Conservation (phyloP, 2,113 vertebrate genomes). For the Mustela lutreola region DNA sequence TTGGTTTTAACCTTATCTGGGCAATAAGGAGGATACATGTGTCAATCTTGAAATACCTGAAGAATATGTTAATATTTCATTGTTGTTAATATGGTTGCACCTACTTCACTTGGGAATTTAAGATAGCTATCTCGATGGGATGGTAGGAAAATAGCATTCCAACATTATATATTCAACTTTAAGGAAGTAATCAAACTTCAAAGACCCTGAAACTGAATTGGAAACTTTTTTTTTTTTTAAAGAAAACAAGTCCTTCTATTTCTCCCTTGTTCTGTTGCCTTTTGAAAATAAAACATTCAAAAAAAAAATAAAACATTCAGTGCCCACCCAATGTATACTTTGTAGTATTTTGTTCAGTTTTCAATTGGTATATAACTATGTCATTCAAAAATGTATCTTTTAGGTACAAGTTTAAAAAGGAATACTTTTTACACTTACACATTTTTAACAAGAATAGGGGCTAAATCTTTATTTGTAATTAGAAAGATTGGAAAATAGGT, state of each 20-base stretch:
- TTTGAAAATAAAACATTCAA: background rate
- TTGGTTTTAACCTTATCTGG: background rate
- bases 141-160: background rate
- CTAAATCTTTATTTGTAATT: background rate
- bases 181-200: background rate
- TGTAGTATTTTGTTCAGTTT: constrained; percentile 20
- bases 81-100: background rate
- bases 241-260: background rate
- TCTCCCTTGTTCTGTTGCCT: background rate
- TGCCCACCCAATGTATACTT: background rate
- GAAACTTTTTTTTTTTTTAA: background rate
- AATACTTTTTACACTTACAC: background rate
- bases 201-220: background rate
- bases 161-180: background rate
- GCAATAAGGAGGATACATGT: background rate
- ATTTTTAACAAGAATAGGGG: constrained; percentile 4
- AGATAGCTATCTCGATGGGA: background rate
- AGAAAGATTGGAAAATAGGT: background rate
- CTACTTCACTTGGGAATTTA: background rate
- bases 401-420: background rate
- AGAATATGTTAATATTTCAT: background rate
- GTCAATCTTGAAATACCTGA: constrained; percentile 13
- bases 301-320: background rate
- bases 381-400: background rate
- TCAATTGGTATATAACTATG: background rate